Conservation (phyloP, 2,797 vertebrate genomes). For the Protonibea diacanthus region DNA sequence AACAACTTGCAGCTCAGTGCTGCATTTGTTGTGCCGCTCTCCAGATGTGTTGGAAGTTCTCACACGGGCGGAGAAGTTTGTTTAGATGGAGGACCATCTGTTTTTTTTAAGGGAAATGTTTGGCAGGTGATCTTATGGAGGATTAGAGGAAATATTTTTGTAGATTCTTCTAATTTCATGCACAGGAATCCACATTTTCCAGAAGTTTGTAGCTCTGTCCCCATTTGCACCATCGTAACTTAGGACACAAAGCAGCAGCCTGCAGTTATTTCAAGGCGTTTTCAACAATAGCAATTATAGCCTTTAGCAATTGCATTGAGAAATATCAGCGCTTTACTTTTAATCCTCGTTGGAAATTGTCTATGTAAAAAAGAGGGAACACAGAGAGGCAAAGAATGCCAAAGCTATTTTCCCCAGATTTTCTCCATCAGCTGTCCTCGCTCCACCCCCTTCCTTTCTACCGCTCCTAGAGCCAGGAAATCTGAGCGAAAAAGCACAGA, state of each 20-base stretch:
- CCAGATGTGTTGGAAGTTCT: conserved; percentile 41
- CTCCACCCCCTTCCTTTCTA: conserved; percentile 58
- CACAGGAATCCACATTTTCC: conserved; percentile 1
- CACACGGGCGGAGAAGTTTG: conserved; percentile 34
- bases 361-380: conserved; percentile 45
- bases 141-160: conserved; percentile 23
- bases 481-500: conserved; percentile 69
- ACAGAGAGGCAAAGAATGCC: conserved; percentile 64
- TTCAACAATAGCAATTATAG: conserved; percentile 19
- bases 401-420: conserved; percentile 60
- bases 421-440: conserved; percentile 74
- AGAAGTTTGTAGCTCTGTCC: not conserved
- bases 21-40: conserved; percentile 33
- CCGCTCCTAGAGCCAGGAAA: conserved; percentile 61
- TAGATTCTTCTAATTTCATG: conserved; percentile 12
- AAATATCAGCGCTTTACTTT: conserved; percentile 43
- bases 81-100: conserved; percentile 53
- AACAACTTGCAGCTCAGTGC: conserved; percentile 24
- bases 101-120: conserved; percentile 38
- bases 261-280: conserved; percentile 15
- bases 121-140: conserved; percentile 43
- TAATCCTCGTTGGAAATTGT: conserved; percentile 46
- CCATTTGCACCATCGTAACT: conserved; percentile 1
- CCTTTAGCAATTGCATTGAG: conserved; percentile 9
- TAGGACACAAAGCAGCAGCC: conserved; percentile 27